Percentiles rank a stretch among this genome's conserved stretches.
Conservation (phyloP, 2,797 vertebrate genomes). For the Poecilia velifera region DNA sequence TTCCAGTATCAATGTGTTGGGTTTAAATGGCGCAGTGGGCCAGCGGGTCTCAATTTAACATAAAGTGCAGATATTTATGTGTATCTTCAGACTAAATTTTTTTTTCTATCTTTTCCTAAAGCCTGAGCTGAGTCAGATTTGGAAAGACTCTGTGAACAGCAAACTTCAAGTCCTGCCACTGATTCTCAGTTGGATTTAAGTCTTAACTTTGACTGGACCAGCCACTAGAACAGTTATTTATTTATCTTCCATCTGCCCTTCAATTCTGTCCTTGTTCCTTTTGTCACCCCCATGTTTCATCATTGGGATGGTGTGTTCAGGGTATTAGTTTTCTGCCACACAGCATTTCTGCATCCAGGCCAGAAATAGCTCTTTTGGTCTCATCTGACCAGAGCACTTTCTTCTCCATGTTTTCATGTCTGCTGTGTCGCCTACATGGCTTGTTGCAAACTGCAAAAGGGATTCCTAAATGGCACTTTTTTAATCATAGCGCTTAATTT, state of each 20-base stretch:
- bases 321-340: background rate
- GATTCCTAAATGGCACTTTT: background rate
- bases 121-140: background rate
- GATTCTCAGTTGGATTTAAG: background rate
- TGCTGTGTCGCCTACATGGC: background rate
- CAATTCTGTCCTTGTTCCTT: background rate
- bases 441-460: background rate
- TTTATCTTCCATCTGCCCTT: background rate
- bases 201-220: background rate
- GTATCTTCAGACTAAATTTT: background rate
- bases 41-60: no score
- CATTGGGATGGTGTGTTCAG: background rate
- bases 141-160: background rate
- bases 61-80: no score
- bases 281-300: background rate
- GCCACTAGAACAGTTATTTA: background rate
- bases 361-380: background rate
- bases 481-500: background rate
- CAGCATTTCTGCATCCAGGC: background rate
- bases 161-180: background rate
- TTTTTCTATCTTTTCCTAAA: background rate
- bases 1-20: no score
- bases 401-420: background rate
- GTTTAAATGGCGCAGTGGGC: no score
- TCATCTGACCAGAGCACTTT: background rate